Percentiles rank a stretch among this genome's conserved stretches.
phyloP scores from a whole-genome alignment of 92 coral and sea anemone species.

The Epizoanthus ramosus region DNA sequence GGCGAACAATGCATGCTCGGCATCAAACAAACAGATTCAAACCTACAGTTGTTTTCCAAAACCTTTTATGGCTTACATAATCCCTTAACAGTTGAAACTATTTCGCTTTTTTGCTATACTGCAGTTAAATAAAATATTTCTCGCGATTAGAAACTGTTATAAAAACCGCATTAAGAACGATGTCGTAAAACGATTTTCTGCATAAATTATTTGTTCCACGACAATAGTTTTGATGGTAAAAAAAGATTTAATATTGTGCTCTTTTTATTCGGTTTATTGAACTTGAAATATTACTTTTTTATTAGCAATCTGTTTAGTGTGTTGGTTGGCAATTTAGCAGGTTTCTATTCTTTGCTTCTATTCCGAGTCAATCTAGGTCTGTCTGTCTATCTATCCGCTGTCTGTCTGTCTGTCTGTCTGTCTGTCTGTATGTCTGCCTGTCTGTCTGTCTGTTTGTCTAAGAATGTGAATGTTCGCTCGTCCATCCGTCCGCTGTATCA shows the following conservation, averaged over 20 bases:
- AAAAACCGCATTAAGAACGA: neutral
- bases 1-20: constrained; percentile 14
- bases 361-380: too few species aligned
- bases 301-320: too few species aligned
- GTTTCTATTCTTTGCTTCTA: too few species aligned
- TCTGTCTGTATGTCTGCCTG: neutral
- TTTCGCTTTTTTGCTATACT: neutral
- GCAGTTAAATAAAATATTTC: constrained; percentile 1
- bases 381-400: too few species aligned
- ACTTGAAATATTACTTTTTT: too few species aligned
- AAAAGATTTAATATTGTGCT: neutral
- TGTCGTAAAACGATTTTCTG: neutral
- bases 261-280: too few species aligned
- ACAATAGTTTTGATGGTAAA: neutral
- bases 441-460: neutral
- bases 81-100: neutral
- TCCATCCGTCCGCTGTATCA: too few species aligned
- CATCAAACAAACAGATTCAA: constrained; percentile 10
- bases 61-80: neutral
- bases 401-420: neutral
- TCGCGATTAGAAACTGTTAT: neutral
- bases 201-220: neutral
- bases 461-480: too few species aligned
- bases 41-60: constrained; percentile 29
- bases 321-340: too few species aligned